These are phyloP conservation scores for Microplitis mediator DNA, from an alignment of 1,140 invertebrate species.

Conservation along the genomic window DNA sequence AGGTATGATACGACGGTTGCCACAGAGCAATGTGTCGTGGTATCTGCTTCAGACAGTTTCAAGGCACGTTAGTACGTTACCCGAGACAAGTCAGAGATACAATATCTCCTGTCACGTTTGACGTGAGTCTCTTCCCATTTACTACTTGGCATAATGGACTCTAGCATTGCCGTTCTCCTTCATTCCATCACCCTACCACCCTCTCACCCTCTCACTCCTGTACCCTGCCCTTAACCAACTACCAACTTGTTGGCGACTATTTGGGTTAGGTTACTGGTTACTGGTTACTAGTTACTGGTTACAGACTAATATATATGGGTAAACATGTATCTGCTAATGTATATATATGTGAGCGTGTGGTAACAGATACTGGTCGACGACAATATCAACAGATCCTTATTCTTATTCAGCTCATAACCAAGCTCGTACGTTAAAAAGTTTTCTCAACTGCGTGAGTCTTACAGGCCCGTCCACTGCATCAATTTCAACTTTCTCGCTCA, in stretches of 20 bases:
- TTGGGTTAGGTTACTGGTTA: neutral
- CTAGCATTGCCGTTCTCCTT: neutral
- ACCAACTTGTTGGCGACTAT: slow-evolving; percentile 4
- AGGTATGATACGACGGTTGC: too few relatives aligned
- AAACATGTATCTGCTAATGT: neutral
- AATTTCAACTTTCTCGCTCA: slow-evolving; percentile 50
- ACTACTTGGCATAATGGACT: slow-evolving; percentile 19
- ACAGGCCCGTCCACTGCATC: slow-evolving; percentile 49
- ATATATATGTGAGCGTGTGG: neutral
- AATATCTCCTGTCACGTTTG: slow-evolving; percentile 51
- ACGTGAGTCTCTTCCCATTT: slow-evolving; percentile 33
- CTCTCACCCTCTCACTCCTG: neutral
- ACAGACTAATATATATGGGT: neutral
- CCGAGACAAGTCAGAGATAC: slow-evolving; percentile 32
- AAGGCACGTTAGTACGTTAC: slow-evolving; percentile 21
- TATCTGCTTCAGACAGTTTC: slow-evolving; percentile 42
- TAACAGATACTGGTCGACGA: neutral
- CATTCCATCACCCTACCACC: neutral
- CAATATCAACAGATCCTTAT: neutral
- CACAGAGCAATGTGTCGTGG: slow-evolving; percentile 2
- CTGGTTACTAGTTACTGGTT: neutral
- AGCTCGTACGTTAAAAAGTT: slow-evolving; percentile 4
- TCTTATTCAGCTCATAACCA: slow-evolving; percentile 27
- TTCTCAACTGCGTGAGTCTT: neutral
- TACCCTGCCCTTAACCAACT: neutral